Percentiles rank a stretch among this genome's conserved stretches.
These are phyloP conservation scores for Amphipyra tragopoginis DNA, from an alignment of 2,888 invertebrate genomes.

Conservation along the genomic window DNA sequence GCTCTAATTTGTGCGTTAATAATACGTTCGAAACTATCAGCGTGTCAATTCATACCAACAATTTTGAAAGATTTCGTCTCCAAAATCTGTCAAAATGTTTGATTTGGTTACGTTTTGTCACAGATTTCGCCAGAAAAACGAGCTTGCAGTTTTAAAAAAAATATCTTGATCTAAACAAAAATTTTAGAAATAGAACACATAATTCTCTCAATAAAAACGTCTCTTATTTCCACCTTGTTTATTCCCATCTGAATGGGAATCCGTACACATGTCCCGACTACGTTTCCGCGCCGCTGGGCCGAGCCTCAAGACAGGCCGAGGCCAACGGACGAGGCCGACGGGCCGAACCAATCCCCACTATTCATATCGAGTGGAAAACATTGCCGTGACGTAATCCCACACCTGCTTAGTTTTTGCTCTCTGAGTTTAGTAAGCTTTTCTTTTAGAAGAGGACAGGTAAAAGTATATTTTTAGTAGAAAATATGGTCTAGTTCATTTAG, in stretches of 20 bases:
- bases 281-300: conserved; percentile 55
- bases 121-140: no score
- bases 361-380: conserved; percentile 59
- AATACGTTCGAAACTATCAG: no score
- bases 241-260: conserved; percentile 57
- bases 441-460: background rate
- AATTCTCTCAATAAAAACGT: conserved; percentile 36
- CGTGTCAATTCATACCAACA: no score
- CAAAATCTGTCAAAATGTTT: no score
- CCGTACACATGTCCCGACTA: conserved; percentile 56
- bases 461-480: background rate
- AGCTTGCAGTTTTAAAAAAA: no score
- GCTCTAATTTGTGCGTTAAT: no score
- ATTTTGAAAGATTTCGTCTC: no score
- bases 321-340: conserved; percentile 20
- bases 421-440: conserved; percentile 7
- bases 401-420: conserved; percentile 41
- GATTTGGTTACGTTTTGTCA: no score
- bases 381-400: conserved; percentile 51
- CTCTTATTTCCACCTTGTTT: conserved; percentile 51
- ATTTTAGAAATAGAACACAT: conserved; percentile 28
- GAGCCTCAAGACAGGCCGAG: conserved; percentile 49
- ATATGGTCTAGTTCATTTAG: background rate
- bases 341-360: conserved; percentile 53
- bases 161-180: no score